A percentile compares a stretch with the other conserved stretches of the same genome.
Conservation (phyloP, 2,797 vertebrate species). For the Melanotaenia trifasciata region DNA sequence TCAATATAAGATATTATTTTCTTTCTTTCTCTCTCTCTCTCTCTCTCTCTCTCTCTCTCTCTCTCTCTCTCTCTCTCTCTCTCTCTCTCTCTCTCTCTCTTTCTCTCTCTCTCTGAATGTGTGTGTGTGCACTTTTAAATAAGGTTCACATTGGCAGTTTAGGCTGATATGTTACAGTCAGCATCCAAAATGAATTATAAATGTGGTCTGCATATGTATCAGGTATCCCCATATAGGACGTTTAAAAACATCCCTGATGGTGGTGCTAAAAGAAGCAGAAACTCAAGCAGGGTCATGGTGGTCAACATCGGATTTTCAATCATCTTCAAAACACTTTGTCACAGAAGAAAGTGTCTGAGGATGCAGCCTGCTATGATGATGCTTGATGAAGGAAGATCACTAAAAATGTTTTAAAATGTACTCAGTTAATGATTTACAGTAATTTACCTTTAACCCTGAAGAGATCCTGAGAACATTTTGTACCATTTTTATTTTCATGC, state of each 20-base stretch:
- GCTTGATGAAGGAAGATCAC: not conserved
- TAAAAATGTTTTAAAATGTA: not conserved
- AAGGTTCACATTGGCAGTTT: not conserved
- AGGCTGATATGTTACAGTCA: slow-evolving; percentile 19
- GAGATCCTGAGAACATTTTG: not conserved
- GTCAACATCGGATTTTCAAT: too few species aligned
- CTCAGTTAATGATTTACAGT: not conserved
- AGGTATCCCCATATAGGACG: not conserved
- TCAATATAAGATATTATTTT: slow-evolving; percentile 2
- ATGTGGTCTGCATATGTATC: too few species aligned
- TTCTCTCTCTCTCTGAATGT: too few species aligned
- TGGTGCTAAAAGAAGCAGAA: not conserved
- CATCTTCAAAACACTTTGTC: not conserved
- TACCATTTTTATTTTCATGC: too few species aligned
- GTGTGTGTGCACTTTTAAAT: slow-evolving; percentile 13
- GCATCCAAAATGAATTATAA: not conserved
- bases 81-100: too few species aligned
- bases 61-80: too few species aligned
- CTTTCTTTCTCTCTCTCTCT: not conserved
- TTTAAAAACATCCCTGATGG: not conserved
- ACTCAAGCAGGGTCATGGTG: not conserved
- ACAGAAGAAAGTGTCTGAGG: not conserved
- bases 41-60: too few species aligned
- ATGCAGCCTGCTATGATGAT: not conserved
- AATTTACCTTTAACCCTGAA: not conserved